Conservation (phyloP, 2,797 vertebrate species). For the Danio aesculapii region DNA sequence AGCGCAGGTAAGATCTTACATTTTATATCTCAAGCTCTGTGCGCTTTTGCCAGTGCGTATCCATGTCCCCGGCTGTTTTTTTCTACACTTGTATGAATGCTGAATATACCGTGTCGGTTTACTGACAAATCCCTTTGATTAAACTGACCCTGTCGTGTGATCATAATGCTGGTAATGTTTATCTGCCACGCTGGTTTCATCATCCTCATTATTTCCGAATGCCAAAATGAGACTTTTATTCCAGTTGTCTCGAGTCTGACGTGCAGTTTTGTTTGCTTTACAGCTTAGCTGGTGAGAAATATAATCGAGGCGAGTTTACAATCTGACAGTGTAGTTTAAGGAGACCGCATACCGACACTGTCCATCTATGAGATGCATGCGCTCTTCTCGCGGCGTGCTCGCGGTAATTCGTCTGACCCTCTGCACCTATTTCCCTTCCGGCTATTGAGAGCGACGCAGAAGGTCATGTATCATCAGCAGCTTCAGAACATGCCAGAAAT, state of each 20-base stretch:
- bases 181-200: conserved; percentile 36
- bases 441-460: conserved; percentile 1
- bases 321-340: conserved; percentile 17
- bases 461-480: conserved; percentile 25
- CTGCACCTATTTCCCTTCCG: background rate
- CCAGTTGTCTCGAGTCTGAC: background rate
- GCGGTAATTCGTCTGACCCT: conserved; percentile 5
- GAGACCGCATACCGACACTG: conserved; percentile 49
- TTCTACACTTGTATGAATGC: conserved; percentile 38
- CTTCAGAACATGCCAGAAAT: conserved; percentile 1
- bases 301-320: conserved; percentile 2
- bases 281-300: background rate
- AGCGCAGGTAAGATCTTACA: conserved; percentile 62
- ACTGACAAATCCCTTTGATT: background rate
- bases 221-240: conserved; percentile 10
- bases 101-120: background rate
- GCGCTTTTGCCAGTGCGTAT: conserved; percentile 9
- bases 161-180: background rate
- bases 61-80: background rate
- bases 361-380: conserved; percentile 9
- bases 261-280: background rate
- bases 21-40: conserved; percentile 19
- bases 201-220: conserved; percentile 39
- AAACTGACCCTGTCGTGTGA: background rate
- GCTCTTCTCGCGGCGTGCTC: background rate